phyloP scores from a whole-genome alignment of 2,888 invertebrate genomes.

The Cremastobaeus sp. region DNA sequence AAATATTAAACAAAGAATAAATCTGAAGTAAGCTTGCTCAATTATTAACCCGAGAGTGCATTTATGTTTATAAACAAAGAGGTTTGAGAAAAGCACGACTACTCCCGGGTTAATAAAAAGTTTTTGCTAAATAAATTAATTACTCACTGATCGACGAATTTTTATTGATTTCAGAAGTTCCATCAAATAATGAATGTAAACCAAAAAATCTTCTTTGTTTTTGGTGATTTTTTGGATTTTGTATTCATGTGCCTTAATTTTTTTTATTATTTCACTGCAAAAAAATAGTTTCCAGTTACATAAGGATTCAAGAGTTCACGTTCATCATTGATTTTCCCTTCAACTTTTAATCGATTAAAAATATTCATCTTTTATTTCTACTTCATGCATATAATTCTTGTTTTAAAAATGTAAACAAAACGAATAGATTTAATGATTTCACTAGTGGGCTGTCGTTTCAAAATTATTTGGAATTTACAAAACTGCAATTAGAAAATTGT shows the following conservation, averaged over 20 bases:
- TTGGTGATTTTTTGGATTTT: constrained; percentile 84
- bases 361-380: too few relatives aligned
- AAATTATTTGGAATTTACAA: too few relatives aligned
- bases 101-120: background rate
- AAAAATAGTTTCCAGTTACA: constrained; percentile 49
- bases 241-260: constrained; percentile 85
- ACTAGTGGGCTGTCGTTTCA: too few relatives aligned
- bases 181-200: constrained; percentile 86
- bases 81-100: too few relatives aligned
- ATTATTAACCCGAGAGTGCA: too few relatives aligned
- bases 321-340: background rate
- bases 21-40: too few relatives aligned
- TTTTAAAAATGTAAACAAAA: too few relatives aligned
- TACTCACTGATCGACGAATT: constrained; percentile 80
- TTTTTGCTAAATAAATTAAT: background rate
- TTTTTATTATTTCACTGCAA: constrained; percentile 83
- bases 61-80: too few relatives aligned
- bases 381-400: too few relatives aligned
- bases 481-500: background rate
- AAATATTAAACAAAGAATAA: too few relatives aligned
- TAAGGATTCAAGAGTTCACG: background rate
- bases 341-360: background rate
- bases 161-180: constrained; percentile 83
- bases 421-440: too few relatives aligned
- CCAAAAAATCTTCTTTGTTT: constrained; percentile 84